Percentiles rank a stretch among this genome's conserved stretches.
phyloP scores from a whole-genome alignment of 2,113 vertebrate species.

The Telmatochromis sp. region DNA sequence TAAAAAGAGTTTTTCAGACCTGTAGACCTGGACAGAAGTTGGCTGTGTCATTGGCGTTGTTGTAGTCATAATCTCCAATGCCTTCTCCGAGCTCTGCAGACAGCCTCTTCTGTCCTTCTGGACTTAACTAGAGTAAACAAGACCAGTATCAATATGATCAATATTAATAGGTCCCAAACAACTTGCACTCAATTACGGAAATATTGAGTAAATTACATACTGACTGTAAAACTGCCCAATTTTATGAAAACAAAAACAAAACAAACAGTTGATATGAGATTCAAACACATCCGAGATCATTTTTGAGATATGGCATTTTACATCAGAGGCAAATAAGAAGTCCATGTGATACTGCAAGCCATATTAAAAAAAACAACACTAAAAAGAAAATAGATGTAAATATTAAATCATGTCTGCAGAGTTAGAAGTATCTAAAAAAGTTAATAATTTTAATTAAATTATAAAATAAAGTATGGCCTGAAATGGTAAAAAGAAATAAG shows the following conservation, averaged over 20 bases:
- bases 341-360: background rate
- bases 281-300: background rate
- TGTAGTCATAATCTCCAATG: slow-evolving; percentile 85
- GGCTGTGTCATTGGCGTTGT: slow-evolving; percentile 85
- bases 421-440: background rate
- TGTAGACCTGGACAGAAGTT: slow-evolving; percentile 87
- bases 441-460: background rate
- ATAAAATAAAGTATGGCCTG: background rate
- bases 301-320: background rate
- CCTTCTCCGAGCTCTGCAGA: slow-evolving; percentile 70
- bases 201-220: background rate
- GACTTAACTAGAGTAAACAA: slow-evolving; percentile 64
- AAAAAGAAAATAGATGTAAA: background rate
- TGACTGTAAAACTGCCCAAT: background rate
- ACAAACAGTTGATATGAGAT: background rate
- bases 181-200: background rate
- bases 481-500: background rate
- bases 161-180: background rate
- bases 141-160: background rate
- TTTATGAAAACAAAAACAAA: background rate
- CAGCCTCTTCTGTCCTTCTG: background rate
- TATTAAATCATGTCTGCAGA: background rate
- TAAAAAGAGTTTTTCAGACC: slow-evolving; percentile 58
- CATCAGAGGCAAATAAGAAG: background rate
- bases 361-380: background rate